Base-by-base conservation (phyloP, 1,140 invertebrate species). In the Euura saliciscinereae region DNA sequence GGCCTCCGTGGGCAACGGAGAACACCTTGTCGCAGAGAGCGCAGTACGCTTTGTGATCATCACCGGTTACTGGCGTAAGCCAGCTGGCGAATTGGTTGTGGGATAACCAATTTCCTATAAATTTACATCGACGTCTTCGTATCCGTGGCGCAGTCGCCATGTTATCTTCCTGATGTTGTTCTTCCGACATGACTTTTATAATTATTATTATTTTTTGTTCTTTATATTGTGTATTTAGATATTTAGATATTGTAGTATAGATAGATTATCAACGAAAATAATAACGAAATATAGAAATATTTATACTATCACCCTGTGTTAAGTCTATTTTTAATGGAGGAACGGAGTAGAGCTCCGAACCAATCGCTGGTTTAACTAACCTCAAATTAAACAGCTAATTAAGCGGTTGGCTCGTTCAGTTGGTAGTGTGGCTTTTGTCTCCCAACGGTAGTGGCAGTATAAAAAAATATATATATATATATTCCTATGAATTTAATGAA, bases 31-130 rank as follows among this genome's bases (percentile, higher is more conserved):
- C 80, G 73, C 83, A 83, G 69, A 83, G 76, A 72, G 76, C 75
- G 71, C 80, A 84, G 72, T 81, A 82, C 4, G 81, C 83, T 73
- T 84, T 83, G 74, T 82, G 82, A 68, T 78, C 73, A 72, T 85
- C 78, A 44, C 78, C 77, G 70, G 79, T 78, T 45, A 83, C 81
- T 66, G 84, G 76, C 65, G 76, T 68, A 28, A 84, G 73, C 83
- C 82, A 83, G 6, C 76, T 65, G 51, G 79, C 78, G 77, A 82
- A 83, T 74, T 82, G 76, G 65, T 71, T 75, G 73, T 77, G 76
- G 66, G 70, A 74, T 66, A 75, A 75, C 80, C 83, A 84, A 66
- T 74, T 76, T 46, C 75, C 72, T 73, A 82, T 82, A 77, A 83
- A 83, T 76, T 82, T 84, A 78, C 83, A 84, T 71, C 80, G 80